Evolutionary conservation across 2,797 vertebrate species (phyloP).

Genomic region (Borostomias antarcticus): DNA sequence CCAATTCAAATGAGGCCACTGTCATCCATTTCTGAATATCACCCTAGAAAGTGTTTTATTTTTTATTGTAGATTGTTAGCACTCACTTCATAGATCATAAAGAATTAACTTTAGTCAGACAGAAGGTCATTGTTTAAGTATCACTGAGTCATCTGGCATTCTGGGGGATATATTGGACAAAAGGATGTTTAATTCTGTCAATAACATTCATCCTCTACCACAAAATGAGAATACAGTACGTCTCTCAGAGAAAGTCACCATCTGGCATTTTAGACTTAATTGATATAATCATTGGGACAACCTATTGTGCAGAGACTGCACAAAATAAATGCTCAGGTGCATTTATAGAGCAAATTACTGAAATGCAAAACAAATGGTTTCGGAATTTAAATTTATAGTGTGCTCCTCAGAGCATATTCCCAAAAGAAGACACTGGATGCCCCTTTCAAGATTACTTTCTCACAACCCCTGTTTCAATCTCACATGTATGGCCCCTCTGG

Average conservation of each 20-base stretch:
- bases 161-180: slow-evolving; percentile 32
- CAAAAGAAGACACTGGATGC: background rate
- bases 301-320: slow-evolving; percentile 2
- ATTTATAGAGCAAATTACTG: background rate
- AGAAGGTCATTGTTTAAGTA: slow-evolving; percentile 33
- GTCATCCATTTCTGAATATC: background rate
- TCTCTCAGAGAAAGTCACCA: slow-evolving; percentile 29
- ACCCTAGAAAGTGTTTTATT: background rate
- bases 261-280: slow-evolving; percentile 32
- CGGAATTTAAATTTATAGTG: slow-evolving; percentile 4
- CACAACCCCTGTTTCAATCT: slow-evolving; percentile 17
- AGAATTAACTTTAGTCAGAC: background rate
- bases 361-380: background rate
- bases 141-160: slow-evolving; percentile 23
- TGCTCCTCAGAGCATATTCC: background rate
- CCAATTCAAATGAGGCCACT: background rate
- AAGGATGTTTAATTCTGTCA: slow-evolving; percentile 11
- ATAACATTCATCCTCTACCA: slow-evolving; percentile 22
- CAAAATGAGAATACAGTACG: background rate
- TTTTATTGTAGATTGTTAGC: slow-evolving; percentile 41
- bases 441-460: background rate
- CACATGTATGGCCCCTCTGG: slow-evolving; percentile 4
- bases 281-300: slow-evolving; percentile 28
- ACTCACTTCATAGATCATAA: slow-evolving; percentile 47
- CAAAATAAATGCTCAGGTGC: background rate